Evolutionary conservation across 1,140 invertebrate genomes (phyloP), one percentile per base, ranked within the genome.

Genomic region (Camponotus floridanus): DNA sequence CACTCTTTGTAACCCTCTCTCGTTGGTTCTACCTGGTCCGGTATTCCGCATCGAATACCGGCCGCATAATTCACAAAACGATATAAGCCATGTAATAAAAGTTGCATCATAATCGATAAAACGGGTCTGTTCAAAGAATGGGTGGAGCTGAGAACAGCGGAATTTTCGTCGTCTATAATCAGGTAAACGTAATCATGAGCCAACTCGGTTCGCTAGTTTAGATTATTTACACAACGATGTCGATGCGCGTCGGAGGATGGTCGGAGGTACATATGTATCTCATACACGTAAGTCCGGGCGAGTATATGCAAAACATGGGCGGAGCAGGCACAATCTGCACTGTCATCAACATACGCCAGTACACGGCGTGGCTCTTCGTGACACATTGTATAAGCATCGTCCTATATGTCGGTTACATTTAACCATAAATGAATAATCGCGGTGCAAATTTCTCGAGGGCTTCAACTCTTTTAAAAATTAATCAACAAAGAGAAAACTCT

Each of bases 291-390:
- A 86, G 61, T 73, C 51, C 65, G 55, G 57, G 68, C 71, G 80
- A 86, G 76, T 86, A 68, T 92, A 93, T 93, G 92, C 91, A 92
- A 94, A 93, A 88, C 89, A 92, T 91, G 91, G 91, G 92, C 89
- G 92, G 91, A 89, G 87, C 91, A 51, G 92, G 83, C 87, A 87
- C 91, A 92, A 93, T 93, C 92, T 92, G 87, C 91, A 88, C 92
- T 93, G 93, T 93, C 93, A 93, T 93, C 92, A 90, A 87, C 93
- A 88, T 92, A 90, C 91, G 87, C 87, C 88, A 87, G 91, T 91
- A 90, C 89, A 86, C 88, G 62, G 86, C 78, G 57, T 76, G 68
- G 65, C 89, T 86, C 80, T 73, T 87, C 86, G 87, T 91, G 92
- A 93, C 91, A 86, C 86, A 90, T 92, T 90, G 88, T 78, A 78